A percentile compares a stretch with the other conserved stretches of the same genome.
phyloP scores from a whole-genome alignment of 2,797 vertebrate genomes.

The Hypotaenidia philippensis region DNA sequence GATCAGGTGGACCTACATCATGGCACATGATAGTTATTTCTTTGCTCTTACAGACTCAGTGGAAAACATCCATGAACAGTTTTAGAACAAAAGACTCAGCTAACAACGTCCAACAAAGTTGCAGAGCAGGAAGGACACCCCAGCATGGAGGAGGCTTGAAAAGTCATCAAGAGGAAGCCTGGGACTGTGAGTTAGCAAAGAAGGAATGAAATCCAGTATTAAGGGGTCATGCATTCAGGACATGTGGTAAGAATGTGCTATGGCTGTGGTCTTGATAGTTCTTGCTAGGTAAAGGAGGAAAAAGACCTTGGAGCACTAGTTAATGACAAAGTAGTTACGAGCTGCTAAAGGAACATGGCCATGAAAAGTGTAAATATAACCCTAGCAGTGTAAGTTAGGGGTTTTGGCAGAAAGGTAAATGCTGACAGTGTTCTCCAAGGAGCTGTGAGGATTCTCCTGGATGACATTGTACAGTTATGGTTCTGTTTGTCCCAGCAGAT shows the following conservation, averaged over 20 bases:
- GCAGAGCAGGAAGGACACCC: not conserved
- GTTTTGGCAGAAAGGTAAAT: not conserved
- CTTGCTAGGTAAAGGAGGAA: not conserved
- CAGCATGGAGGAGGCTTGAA: not conserved
- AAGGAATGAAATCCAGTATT: not conserved
- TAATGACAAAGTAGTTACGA: slow-evolving; percentile 1
- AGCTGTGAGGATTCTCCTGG: not conserved
- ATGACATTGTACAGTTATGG: accelerated
- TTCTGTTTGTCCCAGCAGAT: not conserved
- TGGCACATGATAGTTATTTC: not conserved
- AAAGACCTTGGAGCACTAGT: slow-evolving; percentile 15
- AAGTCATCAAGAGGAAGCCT: not conserved
- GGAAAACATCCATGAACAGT: not conserved
- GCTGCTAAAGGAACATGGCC: not conserved
- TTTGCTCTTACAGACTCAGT: not conserved
- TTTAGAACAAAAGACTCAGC: not conserved
- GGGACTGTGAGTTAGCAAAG: not conserved
- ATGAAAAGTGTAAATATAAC: slow-evolving; percentile 42
- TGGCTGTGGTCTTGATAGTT: not conserved
- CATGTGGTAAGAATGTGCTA: accelerated
- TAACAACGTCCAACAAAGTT: not conserved
- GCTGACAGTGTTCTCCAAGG: not conserved
- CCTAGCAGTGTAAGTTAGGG: not conserved
- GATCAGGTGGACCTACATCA: not conserved
- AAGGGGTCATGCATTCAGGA: not conserved